Evolutionary conservation across 2,888 invertebrate genomes (phyloP).

Genomic region (Ischnura elegans): DNA sequence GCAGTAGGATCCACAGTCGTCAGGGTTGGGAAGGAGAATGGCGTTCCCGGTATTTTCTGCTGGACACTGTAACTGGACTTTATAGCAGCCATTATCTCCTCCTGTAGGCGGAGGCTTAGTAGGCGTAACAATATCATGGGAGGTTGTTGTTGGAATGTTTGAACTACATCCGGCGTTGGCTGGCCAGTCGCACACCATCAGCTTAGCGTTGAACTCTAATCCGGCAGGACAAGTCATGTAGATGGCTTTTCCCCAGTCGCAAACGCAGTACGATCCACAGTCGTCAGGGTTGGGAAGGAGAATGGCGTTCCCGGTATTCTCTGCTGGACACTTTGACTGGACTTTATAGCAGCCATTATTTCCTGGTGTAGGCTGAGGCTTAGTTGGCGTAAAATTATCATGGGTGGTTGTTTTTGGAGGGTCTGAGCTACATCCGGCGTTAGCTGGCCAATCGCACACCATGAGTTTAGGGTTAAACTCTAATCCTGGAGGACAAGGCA

Average conservation of each 20-base stretch:
- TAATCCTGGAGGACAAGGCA: conserved; percentile 43
- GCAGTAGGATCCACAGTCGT: conserved; percentile 29
- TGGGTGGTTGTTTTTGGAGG: too few species aligned
- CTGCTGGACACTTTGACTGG: background rate
- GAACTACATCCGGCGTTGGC: background rate
- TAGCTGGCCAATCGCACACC: conserved; percentile 48
- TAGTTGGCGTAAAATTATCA: background rate
- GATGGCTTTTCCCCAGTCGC: conserved; percentile 24
- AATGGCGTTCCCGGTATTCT: conserved; percentile 14
- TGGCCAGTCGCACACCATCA: conserved; percentile 25
- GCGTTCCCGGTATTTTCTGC: background rate
- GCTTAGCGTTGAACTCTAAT: background rate
- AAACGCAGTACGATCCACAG: conserved; percentile 46
- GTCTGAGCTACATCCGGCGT: conserved; percentile 21
- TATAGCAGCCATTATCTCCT: background rate
- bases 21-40: conserved; percentile 11
- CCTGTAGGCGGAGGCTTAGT: too few species aligned
- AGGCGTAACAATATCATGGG: too few species aligned
- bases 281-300: conserved; percentile 50
- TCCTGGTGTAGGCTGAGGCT: background rate
- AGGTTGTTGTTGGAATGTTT: too few species aligned
- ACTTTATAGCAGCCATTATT: background rate
- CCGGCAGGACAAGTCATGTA: conserved; percentile 3
- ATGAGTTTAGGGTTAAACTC: conserved; percentile 54
- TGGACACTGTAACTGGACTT: background rate